Base-by-base conservation (phyloP, 2,113 vertebrate species). In the Percina caprodes region DNA sequence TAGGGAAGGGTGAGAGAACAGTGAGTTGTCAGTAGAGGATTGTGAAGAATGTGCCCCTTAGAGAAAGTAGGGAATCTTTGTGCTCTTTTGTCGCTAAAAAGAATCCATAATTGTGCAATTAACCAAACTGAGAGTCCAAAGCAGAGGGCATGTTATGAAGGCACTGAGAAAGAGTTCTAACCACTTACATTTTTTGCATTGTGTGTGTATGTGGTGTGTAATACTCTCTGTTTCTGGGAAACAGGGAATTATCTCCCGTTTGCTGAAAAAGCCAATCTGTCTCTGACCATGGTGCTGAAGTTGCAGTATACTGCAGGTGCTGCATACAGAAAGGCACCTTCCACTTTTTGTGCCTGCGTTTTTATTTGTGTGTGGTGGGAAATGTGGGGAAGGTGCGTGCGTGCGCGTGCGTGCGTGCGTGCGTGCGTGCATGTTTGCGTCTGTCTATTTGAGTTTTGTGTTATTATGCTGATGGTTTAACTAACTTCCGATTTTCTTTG, bases 201-300 rank as follows among this genome's bases (percentile, higher is more conserved):
- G 15, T 80, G 21, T 62, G 21, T 67, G 16, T 26, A 2, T 71
- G 30, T 78, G 60, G 61, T n/a, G 39, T 62, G 76, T 49, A 30
- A 56, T 74, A 55, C 70, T 65, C 65, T 78, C 58, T 78, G 11
- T 87, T 86, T 80, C 85, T 80, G 81, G 69, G 68, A 73, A 90
- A 68, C 49, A 23, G 76, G 76, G 82, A 89, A 90, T 90, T 82
- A 79, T 91, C 90, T 90, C 51, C 69, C 70, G 67, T 88, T 88
- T 92, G 90, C 90, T 93, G 90, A 93, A 92, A 90, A 89, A 88
- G 86, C 83, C 73, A 82, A 87, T 85, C 80, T 87, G 88, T 91
- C 80, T 90, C 69, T 77, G 87, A 24, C 83, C 75, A 56, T 42
- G 77, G 61, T 91, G 91, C 92, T 93, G 92, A 94, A 91, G 83